phyloP scores from a whole-genome alignment of 2,888 invertebrate species.

The Synanthedon vespiformis region DNA sequence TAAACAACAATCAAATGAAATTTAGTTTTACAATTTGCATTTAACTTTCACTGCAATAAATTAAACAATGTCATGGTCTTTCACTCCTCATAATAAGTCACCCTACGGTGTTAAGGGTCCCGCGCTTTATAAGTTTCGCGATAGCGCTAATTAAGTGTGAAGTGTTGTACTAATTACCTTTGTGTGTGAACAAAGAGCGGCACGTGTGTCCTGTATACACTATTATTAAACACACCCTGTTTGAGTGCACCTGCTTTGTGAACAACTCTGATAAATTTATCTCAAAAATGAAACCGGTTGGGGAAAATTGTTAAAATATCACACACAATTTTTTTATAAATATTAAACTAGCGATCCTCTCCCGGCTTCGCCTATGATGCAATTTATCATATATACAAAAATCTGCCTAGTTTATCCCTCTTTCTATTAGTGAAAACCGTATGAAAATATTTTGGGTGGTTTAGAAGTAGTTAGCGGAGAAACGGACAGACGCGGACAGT shows the following conservation, averaged over 20 bases:
- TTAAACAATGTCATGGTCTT: background rate
- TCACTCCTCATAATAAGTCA: background rate
- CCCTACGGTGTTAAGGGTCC: conserved; percentile 12
- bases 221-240: conserved; percentile 20
- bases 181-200: conserved; percentile 25
- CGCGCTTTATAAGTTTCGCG: conserved; percentile 24
- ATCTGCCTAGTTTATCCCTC: too few relatives aligned
- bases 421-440: too few relatives aligned
- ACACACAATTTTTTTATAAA: too few relatives aligned
- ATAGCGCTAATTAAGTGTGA: conserved; percentile 41
- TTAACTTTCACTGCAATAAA: too few relatives aligned
- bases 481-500: too few relatives aligned
- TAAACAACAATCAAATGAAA: too few relatives aligned
- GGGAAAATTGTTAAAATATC: conserved; percentile 10
- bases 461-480: too few relatives aligned
- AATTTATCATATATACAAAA: too few relatives aligned
- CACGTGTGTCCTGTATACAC: conserved; percentile 13
- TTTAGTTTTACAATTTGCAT: too few relatives aligned
- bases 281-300: conserved; percentile 4
- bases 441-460: too few relatives aligned
- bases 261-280: background rate
- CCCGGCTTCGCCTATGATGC: too few relatives aligned
- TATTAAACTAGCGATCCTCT: too few relatives aligned
- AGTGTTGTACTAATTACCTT: conserved; percentile 34
- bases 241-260: conserved; percentile 21